phyloP scores from a whole-genome alignment of 2,888 invertebrate species.

The Sesia bembeciformis region DNA sequence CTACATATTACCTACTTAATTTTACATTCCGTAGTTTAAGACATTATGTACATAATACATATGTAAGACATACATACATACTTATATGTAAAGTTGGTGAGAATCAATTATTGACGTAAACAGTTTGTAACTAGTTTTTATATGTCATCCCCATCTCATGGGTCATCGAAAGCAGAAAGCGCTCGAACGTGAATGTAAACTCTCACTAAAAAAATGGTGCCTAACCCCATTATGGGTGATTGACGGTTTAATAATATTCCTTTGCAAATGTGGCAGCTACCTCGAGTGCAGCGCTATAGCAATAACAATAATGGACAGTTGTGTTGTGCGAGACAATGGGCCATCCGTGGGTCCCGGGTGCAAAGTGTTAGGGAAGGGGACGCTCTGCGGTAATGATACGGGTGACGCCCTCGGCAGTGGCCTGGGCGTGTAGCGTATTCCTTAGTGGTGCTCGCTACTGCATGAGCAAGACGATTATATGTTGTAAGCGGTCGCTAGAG shows the following conservation, averaged over 20 bases:
- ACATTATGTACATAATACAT: too few species aligned
- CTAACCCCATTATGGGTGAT: constrained; percentile 3
- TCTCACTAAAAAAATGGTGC: not conserved
- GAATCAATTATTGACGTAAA: too few species aligned
- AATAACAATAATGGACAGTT: constrained; percentile 23
- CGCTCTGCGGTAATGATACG: constrained; percentile 25
- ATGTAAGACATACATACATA: too few species aligned
- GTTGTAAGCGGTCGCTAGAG: constrained; percentile 13
- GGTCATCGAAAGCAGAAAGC: too few species aligned
- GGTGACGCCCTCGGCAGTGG: constrained; percentile 21
- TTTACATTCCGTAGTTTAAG: too few species aligned
- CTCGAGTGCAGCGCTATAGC: not conserved
- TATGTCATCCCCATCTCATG: too few species aligned
- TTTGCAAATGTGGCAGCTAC: not conserved
- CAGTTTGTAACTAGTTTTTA: too few species aligned
- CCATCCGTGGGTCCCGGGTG: constrained; percentile 18
- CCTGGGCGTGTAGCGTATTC: constrained; percentile 10
- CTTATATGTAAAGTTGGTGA: too few species aligned
- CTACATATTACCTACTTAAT: too few species aligned
- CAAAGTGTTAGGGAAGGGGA: constrained; percentile 24
- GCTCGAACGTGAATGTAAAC: too few species aligned
- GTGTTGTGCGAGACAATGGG: constrained; percentile 39
- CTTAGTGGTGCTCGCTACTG: constrained; percentile 2
- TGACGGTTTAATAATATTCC: constrained; percentile 9
- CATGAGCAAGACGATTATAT: constrained; percentile 15